A percentile compares a stretch with the other conserved stretches of the same genome.
phyloP scores from a whole-genome alignment of 1,140 invertebrate genomes.

The Hylaeus anthracinus region DNA sequence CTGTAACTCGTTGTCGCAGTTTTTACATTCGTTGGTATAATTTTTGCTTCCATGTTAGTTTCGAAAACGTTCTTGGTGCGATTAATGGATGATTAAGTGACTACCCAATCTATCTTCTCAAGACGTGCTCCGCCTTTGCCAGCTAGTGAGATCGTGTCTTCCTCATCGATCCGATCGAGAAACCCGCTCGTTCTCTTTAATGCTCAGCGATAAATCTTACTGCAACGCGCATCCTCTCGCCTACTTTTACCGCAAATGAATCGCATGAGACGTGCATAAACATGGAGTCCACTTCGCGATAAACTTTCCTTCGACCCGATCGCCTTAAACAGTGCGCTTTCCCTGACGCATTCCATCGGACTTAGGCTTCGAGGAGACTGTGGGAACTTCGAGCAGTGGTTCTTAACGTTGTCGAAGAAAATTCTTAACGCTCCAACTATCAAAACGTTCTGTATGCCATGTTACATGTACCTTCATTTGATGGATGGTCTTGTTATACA shows the following conservation, averaged over 20 bases:
- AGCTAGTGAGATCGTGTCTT: background rate
- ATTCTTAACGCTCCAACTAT: too few relatives aligned
- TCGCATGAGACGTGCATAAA: background rate
- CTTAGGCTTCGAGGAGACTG: background rate
- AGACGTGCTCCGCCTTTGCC: too few relatives aligned
- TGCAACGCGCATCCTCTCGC: background rate
- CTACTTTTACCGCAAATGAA: background rate
- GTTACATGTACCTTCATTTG: too few relatives aligned
- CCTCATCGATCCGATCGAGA: constrained; percentile 9
- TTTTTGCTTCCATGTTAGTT: too few relatives aligned
- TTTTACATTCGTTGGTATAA: too few relatives aligned
- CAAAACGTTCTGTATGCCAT: too few relatives aligned
- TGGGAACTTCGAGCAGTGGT: background rate
- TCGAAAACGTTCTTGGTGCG: too few relatives aligned
- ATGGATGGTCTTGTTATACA: too few relatives aligned
- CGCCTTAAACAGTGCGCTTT: constrained; percentile 13
- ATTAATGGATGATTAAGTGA: too few relatives aligned
- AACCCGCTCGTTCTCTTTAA: background rate
- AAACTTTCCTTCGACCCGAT: constrained; percentile 21
- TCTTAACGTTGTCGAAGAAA: too few relatives aligned
- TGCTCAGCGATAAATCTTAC: constrained; percentile 8
- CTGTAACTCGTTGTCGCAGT: too few relatives aligned
- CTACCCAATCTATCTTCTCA: background rate
- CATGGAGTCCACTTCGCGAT: background rate
- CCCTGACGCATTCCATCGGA: background rate